A percentile compares a stretch with the other conserved stretches of the same genome.
phyloP scores from a whole-genome alignment of 1,140 invertebrate species.

The Lineus longissimus region DNA sequence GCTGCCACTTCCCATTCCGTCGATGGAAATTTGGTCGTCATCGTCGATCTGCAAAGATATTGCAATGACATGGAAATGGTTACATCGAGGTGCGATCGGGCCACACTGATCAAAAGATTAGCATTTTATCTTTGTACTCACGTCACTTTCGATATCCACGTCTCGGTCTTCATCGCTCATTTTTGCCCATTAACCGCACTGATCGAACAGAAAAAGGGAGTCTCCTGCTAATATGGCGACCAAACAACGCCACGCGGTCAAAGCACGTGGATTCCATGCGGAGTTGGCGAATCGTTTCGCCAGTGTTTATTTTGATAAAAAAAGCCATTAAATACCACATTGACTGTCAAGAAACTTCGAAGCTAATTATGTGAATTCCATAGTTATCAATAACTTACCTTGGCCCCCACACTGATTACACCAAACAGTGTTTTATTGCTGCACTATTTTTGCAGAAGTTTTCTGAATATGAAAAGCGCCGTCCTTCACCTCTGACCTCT shows the following conservation, averaged over 20 bases:
- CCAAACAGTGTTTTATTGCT: too few relatives aligned
- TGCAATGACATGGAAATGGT: background rate
- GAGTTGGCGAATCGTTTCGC: background rate
- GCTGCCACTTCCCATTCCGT: background rate
- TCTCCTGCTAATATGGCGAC: slow-evolving; percentile 38
- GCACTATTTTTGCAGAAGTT: too few relatives aligned
- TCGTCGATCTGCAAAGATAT: slow-evolving; percentile 38
- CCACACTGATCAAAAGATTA: background rate
- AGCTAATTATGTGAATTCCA: too few relatives aligned
- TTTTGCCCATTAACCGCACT: slow-evolving; percentile 22
- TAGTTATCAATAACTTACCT: too few relatives aligned
- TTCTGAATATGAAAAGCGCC: too few relatives aligned
- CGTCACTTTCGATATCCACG: slow-evolving; percentile 88
- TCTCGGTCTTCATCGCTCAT: slow-evolving; percentile 89
- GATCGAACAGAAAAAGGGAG: slow-evolving; percentile 7
- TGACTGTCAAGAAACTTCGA: too few relatives aligned
- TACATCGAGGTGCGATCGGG: background rate
- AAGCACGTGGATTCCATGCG: slow-evolving; percentile 10
- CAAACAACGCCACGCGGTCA: slow-evolving; percentile 44
- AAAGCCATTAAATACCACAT: too few relatives aligned
- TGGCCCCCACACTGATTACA: too few relatives aligned
- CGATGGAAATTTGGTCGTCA: slow-evolving; percentile 22
- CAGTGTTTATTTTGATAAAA: too few relatives aligned
- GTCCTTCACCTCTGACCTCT: too few relatives aligned
- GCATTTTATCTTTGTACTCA: slow-evolving; percentile 56